Evolutionary conservation across 2,797 vertebrate genomes (phyloP), one percentile per base, ranked within the genome.

Genomic region (Melanotaenia boesemani): DNA sequence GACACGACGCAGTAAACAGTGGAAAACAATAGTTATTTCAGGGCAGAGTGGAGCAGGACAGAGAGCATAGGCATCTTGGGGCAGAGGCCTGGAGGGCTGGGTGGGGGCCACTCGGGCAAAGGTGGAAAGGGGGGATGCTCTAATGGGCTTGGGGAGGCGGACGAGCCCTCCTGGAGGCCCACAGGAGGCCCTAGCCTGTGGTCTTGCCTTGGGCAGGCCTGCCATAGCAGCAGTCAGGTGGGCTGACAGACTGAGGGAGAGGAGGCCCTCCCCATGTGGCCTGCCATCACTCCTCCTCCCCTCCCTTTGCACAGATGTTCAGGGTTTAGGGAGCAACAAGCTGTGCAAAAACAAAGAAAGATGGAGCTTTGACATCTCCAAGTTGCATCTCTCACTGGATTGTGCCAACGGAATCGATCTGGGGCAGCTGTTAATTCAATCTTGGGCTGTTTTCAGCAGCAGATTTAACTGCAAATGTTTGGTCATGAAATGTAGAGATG

Each of bases 141-240:
- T 95, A 96, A 95, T 94, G 93, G 95, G 93, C 92, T 95, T 69
- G 68, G 93, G 93, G 94, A 94, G 82, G 91, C 77, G 94, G 93
- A 92, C 87, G 94, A 94, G 93, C 94, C 92, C 95, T 94, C 93
- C 90, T 89, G 94, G 93, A 94, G 94, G 90, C 89, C 92, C 95
- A 95, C 94, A 94, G 92, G 94, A 96, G 96, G 94, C 95, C 93
- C 88, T 92, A 87, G 94, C 95, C 94, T 93, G 95, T 95, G 95
- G 95, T 94, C 95, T 95, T 95, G 96, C 95, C 94, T 93, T 94
- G 91, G 95, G 96, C 96, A 91, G 95, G 91, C 92, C 96, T 95
- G 90, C 91, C 87, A 85, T 81, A 86, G 88, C 90, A 92, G 90
- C 90, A 94, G 92, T 94, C 92, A 93, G 92, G 92, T 94, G 93